Evolutionary conservation across 2,888 invertebrate genomes (phyloP).

Genomic region (Eupelmus urozonus): DNA sequence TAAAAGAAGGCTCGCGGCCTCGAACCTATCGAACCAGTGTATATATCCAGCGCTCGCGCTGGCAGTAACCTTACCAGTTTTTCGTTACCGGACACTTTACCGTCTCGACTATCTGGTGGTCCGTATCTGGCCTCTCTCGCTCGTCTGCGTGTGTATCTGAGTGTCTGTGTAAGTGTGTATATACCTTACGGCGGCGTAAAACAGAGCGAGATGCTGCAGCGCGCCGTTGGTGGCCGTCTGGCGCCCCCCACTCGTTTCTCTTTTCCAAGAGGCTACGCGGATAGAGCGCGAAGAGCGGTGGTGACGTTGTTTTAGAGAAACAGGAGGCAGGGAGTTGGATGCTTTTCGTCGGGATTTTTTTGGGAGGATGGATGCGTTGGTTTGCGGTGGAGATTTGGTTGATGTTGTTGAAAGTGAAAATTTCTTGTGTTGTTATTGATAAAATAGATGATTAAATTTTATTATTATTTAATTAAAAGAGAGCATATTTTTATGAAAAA

Average conservation of each 20-base stretch:
- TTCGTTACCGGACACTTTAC: slow-evolving; percentile 71
- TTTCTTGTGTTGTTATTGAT: too few relatives aligned
- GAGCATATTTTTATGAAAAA: too few relatives aligned
- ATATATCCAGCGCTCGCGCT: background rate
- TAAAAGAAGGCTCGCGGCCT: background rate
- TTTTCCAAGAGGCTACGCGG: background rate
- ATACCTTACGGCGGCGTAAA: too few relatives aligned
- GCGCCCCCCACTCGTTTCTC: slow-evolving; percentile 58
- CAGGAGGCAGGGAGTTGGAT: slow-evolving; percentile 3
- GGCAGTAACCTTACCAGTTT: slow-evolving; percentile 69
- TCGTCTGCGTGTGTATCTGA: background rate
- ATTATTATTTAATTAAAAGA: too few relatives aligned
- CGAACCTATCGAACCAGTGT: background rate
- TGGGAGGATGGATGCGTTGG: too few relatives aligned
- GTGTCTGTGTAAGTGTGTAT: too few relatives aligned
- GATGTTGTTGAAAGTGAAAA: too few relatives aligned
- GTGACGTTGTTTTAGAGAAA: slow-evolving; percentile 38
- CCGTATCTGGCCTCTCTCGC: slow-evolving; percentile 62
- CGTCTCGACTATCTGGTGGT: slow-evolving; percentile 67
- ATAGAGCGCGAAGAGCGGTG: background rate
- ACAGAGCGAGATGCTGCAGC: slow-evolving; percentile 54
- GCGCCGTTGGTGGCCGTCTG: slow-evolving; percentile 67
- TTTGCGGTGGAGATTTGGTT: too few relatives aligned
- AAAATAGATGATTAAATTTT: too few relatives aligned
- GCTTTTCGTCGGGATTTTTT: too few relatives aligned